phyloP scores from a whole-genome alignment of 1,140 invertebrate species.

The Charaxes varanes region DNA sequence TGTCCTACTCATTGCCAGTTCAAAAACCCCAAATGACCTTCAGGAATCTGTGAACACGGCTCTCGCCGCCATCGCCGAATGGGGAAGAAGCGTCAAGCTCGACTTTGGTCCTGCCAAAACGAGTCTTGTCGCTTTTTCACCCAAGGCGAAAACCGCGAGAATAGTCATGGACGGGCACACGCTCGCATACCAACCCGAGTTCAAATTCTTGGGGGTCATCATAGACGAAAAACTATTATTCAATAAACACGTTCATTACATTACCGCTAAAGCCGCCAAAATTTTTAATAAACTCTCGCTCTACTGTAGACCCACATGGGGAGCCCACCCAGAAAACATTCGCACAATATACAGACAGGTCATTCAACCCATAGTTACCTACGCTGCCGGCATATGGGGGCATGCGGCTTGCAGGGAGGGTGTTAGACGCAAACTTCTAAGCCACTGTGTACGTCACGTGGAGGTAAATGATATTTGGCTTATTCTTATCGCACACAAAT shows the following conservation, averaged over 20 bases:
- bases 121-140: slow-evolving; percentile 16
- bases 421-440: too few relatives aligned
- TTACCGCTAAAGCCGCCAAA: too few relatives aligned
- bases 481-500: too few relatives aligned
- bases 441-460: too few relatives aligned
- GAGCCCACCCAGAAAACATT: slow-evolving; percentile 20
- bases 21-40: background rate
- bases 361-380: slow-evolving; percentile 3
- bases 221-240: slow-evolving; percentile 10
- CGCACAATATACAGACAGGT: slow-evolving; percentile 15
- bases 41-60: slow-evolving; percentile 8
- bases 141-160: slow-evolving; percentile 11
- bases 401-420: background rate
- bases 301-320: too few relatives aligned
- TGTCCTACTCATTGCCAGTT: slow-evolving; percentile 13
- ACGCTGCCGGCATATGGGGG: slow-evolving; percentile 10
- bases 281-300: too few relatives aligned
- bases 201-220: slow-evolving; percentile 6
- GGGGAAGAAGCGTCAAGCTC: slow-evolving; percentile 18
- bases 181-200: slow-evolving; percentile 20
- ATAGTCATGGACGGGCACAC: background rate
- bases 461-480: too few relatives aligned
- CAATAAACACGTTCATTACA: slow-evolving; percentile 8
- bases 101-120: slow-evolving; percentile 21
- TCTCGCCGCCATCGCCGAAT: slow-evolving; percentile 6